Conservation (phyloP, 2,113 vertebrate genomes). For the Neolamprologus variostigma region DNA sequence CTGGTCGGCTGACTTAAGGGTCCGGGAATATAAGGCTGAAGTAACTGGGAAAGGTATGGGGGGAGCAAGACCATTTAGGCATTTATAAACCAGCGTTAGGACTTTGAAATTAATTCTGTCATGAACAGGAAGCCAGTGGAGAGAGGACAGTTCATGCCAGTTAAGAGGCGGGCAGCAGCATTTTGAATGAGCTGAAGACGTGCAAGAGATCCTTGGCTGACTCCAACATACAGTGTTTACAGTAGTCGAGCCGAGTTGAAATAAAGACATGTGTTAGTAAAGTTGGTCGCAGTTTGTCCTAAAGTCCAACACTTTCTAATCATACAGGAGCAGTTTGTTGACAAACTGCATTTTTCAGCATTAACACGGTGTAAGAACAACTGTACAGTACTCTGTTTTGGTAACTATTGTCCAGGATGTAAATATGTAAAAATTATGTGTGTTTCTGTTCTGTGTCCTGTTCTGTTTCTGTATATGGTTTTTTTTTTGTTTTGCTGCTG, state of each 20-base stretch:
- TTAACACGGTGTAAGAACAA: no score
- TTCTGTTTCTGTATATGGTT: neutral
- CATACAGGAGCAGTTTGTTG: neutral
- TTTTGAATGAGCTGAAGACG: neutral
- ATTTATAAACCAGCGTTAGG: neutral
- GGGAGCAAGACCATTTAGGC: neutral
- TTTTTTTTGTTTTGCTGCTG: neutral
- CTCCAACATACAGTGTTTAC: neutral
- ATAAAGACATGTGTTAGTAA: neutral
- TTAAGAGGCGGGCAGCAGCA: neutral
- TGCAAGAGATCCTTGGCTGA: neutral
- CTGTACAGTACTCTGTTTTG: neutral
- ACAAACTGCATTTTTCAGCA: no score
- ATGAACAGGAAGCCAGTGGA: neutral
- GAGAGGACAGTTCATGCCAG: neutral
- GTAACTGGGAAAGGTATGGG: neutral
- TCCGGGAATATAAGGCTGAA: neutral
- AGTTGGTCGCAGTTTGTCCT: neutral
- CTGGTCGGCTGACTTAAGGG: neutral
- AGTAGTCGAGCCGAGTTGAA: neutral
- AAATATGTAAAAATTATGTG: neutral
- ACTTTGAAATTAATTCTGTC: neutral
- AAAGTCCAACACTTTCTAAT: neutral
- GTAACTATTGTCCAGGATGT: neutral
- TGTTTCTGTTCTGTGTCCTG: accelerated